Evolutionary conservation across 2,888 invertebrate genomes (phyloP).

Genomic region (Nemotelus pantherinus): DNA sequence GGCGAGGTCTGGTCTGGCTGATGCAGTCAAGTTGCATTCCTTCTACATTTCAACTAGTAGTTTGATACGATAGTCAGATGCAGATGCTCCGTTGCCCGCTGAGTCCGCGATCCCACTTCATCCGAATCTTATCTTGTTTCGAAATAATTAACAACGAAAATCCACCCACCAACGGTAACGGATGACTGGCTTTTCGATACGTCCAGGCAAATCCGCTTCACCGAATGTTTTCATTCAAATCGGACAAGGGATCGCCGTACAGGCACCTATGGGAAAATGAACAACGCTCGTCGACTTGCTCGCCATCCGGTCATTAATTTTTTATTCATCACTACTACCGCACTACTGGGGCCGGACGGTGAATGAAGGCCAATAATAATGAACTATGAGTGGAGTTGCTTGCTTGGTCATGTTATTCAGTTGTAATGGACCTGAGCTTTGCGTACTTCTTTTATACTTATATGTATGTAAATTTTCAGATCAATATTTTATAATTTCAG

Average conservation of each 20-base stretch:
- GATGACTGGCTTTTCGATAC: slow-evolving; percentile 16
- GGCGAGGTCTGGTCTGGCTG: slow-evolving; percentile 44
- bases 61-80: not conserved
- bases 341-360: slow-evolving; percentile 25
- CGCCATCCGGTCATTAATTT: slow-evolving; percentile 43
- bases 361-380: slow-evolving; percentile 39
- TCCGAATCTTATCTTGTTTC: slow-evolving; percentile 27
- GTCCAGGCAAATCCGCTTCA: slow-evolving; percentile 23
- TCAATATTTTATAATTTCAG: too few relatives aligned
- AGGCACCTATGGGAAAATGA: slow-evolving; percentile 41
- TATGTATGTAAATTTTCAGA: too few relatives aligned
- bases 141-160: slow-evolving; percentile 35
- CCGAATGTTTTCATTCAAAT: not conserved
- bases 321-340: slow-evolving; percentile 3
- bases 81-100: slow-evolving; percentile 1
- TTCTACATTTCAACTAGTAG: not conserved
- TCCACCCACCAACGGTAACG: slow-evolving; percentile 28
- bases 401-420: too few relatives aligned
- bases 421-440: too few relatives aligned
- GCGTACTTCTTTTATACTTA: too few relatives aligned
- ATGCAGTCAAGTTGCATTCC: not conserved
- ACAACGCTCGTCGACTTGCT: slow-evolving; percentile 29
- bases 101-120: not conserved
- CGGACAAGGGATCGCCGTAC: not conserved
- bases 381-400: slow-evolving; percentile 18